Evolutionary conservation across 2,113 vertebrate species (phyloP), one percentile per base, ranked within the genome.

Genomic region (Grammomys surdaster): DNA sequence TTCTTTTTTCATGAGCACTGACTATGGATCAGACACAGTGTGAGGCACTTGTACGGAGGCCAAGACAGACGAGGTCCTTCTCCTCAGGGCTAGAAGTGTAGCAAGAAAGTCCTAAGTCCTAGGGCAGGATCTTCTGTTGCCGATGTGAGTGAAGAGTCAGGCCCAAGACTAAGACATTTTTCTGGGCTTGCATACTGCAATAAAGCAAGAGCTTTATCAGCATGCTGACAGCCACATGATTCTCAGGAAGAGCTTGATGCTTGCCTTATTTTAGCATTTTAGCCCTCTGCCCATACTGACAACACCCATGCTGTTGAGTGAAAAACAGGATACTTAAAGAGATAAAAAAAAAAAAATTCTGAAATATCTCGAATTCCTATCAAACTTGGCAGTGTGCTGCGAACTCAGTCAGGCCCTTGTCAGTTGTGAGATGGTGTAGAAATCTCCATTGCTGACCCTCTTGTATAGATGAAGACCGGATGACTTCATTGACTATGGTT

Each of bases 141-240:
- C 88, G 20, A 7, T 88, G 63, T 48, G 7, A 93, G 24, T 60
- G 5, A 73, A 70, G 75, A 84, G 60, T 84, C 9, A 8, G 28
- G 58, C 43, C 40, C 65, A 88, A 93, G 54, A 90, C 13, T 63
- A 95, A 72, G 72, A 82, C 63, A 67, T 56, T 90, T 90, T 75
- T 82, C 22, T 51, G 60, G 40, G 22, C 51, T 92, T 22, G 14
- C 19, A 90, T 24, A 10, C 17, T 69, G 36, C 13, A 43, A n/a
- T 77, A 69, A 80, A 85, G 69, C n/a, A 70, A 58, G 33, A 28
- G 24, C 12, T 80, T 1, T 48, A n/a, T 16, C 60, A 84, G 75
- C 58, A 33, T 67, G 72, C 51, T 13, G 60, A 86, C 84, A 43
- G 54, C 58, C 6, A 54, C 88, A 20, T 36, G 7, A 3, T n/a